Evolutionary conservation across 2,888 invertebrate species (phyloP), one percentile per base, ranked within the genome.

Genomic region (Cremastinae sp.): DNA sequence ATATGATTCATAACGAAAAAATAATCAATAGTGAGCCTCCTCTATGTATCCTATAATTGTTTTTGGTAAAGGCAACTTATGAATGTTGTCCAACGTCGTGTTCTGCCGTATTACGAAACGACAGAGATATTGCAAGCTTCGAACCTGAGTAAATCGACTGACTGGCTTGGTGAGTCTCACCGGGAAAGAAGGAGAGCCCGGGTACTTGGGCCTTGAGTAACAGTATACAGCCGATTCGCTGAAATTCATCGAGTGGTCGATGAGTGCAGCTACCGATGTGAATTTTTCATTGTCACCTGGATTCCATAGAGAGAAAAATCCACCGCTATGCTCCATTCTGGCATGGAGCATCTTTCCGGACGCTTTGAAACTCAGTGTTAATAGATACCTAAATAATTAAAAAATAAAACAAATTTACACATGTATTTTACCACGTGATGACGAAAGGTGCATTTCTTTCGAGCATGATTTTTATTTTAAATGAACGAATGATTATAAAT

Each of bases 161-260:
- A 96, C 91, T 5, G 95, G 95, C 85, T 93, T 93, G 20, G 93
- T 94, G 34, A 96, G 90, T 74, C 95, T 91, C 20, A 96, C 95
- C 4, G 95, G 94, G 89, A 94, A 94, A 72, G 94, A 93, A 9
- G 94, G 94, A 79, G 93, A 92, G 81, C 93, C 92, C 45, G 93
- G 93, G 78, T 93, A 92, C 70, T 93, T 91, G 20, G 93, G 93
- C 81, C 93, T 91, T 0, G 94, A 94, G 85, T 94, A 95, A 88
- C 95, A 95, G 84, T 94, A 94, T 58, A 95, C 93, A 47, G 94
- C 93, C 54, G 93, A 92, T 81, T 93, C 92, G 62, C 95, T 95
- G 79, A 93, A 93, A 80, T 91, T 91, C 91, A 95, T 92, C n/a
- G 95, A 94, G 83, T 94, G 93, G 79, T 94, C 92, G 74, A 96